Percentiles rank a stretch among this genome's conserved stretches.
phyloP scores from a whole-genome alignment of 92 coral and sea anemone species.

The Paragorgia papillata region DNA sequence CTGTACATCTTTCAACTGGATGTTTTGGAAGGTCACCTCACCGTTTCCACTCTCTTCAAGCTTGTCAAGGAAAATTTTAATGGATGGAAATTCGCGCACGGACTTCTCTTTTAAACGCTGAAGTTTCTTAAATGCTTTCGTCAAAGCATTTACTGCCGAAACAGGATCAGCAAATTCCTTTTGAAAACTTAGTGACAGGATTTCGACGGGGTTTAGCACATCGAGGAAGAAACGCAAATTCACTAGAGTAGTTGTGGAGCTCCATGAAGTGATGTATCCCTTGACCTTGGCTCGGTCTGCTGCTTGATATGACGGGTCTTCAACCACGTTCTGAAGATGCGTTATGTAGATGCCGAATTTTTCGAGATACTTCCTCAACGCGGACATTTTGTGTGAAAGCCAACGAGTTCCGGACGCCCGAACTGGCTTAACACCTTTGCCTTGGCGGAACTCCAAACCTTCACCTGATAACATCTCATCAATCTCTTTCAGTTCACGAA shows the following conservation, averaged over 20 bases:
- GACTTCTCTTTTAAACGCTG: no score
- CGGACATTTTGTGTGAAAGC: conserved; percentile 8
- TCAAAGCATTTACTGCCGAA: neutral
- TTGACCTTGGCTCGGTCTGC: conserved; percentile 2
- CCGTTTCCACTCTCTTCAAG: no score
- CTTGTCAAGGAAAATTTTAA: no score
- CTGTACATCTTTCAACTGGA: no score
- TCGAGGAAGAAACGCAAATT: neutral
- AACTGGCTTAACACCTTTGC: conserved; percentile 3
- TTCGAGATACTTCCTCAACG: neutral
- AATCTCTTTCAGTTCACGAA: conserved; percentile 23
- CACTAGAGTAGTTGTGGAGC: neutral
- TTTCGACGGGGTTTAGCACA: neutral
- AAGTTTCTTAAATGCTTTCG: no score
- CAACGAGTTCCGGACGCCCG: conserved; percentile 15
- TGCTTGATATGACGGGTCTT: conserved; percentile 6
- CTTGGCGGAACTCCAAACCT: conserved; percentile 22
- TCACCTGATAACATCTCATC: conserved; percentile 11
- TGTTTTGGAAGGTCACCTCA: no score
- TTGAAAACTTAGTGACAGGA: conserved; percentile 4
- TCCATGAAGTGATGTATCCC: conserved; percentile 1
- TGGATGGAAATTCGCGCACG: no score
- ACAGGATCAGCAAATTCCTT: conserved; percentile 13
- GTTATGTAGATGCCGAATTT: conserved; percentile 7
- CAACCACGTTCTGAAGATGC: neutral